These are phyloP conservation scores for Eupithecia dodoneata DNA, from an alignment of 2,888 invertebrate genomes.

Conservation along the genomic window DNA sequence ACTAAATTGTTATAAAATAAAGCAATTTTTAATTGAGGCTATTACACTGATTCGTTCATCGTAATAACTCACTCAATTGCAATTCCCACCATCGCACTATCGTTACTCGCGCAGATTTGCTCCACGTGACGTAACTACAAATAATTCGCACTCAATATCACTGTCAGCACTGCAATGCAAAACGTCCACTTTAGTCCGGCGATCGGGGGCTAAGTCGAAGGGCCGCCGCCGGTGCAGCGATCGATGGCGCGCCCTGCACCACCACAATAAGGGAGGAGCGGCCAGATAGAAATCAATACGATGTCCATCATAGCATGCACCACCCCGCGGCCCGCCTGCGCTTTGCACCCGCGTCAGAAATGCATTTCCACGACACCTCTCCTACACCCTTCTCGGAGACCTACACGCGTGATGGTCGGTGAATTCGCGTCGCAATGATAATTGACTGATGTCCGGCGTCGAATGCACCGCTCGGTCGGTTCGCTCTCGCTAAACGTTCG, in stretches of 20 bases:
- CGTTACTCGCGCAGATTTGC: conserved; percentile 54
- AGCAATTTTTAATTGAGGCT: conserved; percentile 39
- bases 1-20: conserved; percentile 16
- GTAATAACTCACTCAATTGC: conserved; percentile 39
- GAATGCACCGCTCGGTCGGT: conserved; percentile 77
- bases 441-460: conserved; percentile 70
- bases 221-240: conserved; percentile 78
- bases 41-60: conserved; percentile 28
- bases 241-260: conserved; percentile 81
- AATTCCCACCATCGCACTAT: conserved; percentile 40
- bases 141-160: conserved; percentile 57
- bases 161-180: conserved; percentile 60
- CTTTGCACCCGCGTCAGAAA: conserved; percentile 75
- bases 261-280: conserved; percentile 82
- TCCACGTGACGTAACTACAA: conserved; percentile 67
- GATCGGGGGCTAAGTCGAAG: conserved; percentile 68
- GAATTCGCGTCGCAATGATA: conserved; percentile 56
- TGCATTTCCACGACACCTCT: conserved; percentile 74
- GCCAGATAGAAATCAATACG: conserved; percentile 85
- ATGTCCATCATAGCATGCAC: conserved; percentile 86
- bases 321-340: conserved; percentile 84
- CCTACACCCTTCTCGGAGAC: conserved; percentile 63
- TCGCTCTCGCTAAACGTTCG: conserved; percentile 55
- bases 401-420: conserved; percentile 45
- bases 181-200: conserved; percentile 57